phyloP scores from a whole-genome alignment of 2,888 invertebrate genomes.

The Agrochola circellaris region DNA sequence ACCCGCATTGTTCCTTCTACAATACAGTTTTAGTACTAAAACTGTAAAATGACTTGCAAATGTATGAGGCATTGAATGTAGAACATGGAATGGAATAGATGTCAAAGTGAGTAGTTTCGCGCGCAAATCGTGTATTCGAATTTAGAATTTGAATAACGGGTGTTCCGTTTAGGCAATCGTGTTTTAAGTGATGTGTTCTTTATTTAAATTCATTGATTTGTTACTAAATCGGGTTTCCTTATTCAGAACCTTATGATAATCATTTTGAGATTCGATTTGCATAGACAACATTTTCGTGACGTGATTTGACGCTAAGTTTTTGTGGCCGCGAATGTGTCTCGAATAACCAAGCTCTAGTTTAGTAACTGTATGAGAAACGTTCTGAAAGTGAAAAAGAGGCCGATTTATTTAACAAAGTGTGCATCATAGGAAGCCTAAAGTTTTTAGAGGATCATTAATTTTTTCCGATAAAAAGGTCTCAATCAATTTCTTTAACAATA shows the following conservation, averaged over 20 bases:
- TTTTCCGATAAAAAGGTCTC: not conserved
- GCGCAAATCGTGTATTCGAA: conserved; percentile 45
- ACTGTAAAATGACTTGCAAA: conserved; percentile 27
- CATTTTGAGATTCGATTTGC: not conserved
- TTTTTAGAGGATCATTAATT: not conserved
- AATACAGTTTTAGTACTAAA: conserved; percentile 30
- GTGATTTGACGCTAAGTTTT: not conserved
- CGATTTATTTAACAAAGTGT: not conserved
- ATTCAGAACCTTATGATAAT: not conserved
- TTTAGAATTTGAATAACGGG: conserved; percentile 53
- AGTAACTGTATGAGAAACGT: not conserved
- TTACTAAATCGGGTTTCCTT: not conserved
- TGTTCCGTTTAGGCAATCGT: conserved; percentile 37
- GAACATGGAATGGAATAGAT: conserved; percentile 9
- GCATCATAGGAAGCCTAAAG: too few relatives aligned
- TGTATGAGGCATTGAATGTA: conserved; percentile 34
- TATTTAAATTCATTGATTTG: conserved; percentile 34
- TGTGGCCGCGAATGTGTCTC: not conserved
- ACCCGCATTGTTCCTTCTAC: conserved; percentile 29
- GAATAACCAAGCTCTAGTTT: not conserved
- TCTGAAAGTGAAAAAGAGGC: not conserved
- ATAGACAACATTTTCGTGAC: not conserved
- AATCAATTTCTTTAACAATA: not conserved
- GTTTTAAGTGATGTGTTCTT: conserved; percentile 16
- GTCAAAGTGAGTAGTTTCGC: conserved; percentile 25